These are phyloP conservation scores for Porites cylindrica DNA, from an alignment of 92 coral and sea anemone species.

Conservation along the genomic window DNA sequence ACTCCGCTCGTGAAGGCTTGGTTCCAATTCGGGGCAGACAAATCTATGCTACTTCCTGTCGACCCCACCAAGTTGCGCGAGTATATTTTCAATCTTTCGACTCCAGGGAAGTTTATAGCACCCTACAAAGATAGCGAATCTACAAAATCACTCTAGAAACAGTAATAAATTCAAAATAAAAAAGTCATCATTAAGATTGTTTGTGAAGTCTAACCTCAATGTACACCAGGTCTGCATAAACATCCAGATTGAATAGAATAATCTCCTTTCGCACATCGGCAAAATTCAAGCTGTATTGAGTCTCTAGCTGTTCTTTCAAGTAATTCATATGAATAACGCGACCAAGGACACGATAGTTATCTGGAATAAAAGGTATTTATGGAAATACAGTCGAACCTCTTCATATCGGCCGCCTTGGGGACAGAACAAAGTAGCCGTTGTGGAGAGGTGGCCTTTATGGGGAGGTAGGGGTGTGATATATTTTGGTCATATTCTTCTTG, in stretches of 20 bases:
- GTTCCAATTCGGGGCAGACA: not conserved
- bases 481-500: not conserved
- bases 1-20: not conserved
- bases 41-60: not conserved
- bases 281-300: not conserved
- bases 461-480: not conserved
- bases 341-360: not conserved
- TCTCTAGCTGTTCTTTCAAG: slow-evolving; percentile 1
- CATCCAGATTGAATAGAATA: not conserved
- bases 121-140: not conserved
- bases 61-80: not conserved
- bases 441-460: too few relatives aligned
- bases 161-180: not conserved
- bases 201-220: not conserved
- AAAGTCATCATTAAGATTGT: not conserved
- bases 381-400: not conserved
- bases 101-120: not conserved
- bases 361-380: not conserved
- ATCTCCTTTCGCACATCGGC: not conserved
- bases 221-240: not conserved
- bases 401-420: too few relatives aligned
- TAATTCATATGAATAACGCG: slow-evolving; percentile 1
- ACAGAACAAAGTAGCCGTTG: too few relatives aligned
- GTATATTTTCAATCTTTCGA: not conserved
- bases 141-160: too few relatives aligned